These are phyloP conservation scores for Anoplophora glabripennis DNA, from an alignment of 1,140 invertebrate species.

Conservation along the genomic window DNA sequence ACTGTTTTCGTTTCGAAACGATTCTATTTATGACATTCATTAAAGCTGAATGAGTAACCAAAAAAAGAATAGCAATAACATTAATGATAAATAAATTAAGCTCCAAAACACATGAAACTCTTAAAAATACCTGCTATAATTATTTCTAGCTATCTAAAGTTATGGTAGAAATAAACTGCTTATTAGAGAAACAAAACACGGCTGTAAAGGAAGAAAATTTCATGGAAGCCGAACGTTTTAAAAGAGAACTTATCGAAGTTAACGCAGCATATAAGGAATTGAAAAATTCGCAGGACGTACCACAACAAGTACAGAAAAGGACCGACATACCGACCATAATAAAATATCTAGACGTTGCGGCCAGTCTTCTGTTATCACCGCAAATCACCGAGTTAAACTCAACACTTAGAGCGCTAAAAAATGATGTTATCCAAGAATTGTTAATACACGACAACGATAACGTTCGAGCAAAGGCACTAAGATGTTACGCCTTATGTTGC, in stretches of 20 bases:
- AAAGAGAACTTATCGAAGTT: constrained; percentile 15
- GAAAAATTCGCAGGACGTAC: constrained; percentile 1
- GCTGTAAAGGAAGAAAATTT: constrained; percentile 18
- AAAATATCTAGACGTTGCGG: constrained; percentile 30
- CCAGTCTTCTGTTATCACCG: constrained; percentile 12
- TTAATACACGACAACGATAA: constrained; percentile 24
- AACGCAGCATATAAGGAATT: constrained; percentile 1
- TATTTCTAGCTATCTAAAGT: constrained; percentile 18
- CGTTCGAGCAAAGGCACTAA: constrained; percentile 28
- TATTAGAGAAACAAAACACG: constrained; percentile 12
- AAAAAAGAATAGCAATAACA: too few relatives aligned
- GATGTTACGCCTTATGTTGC: constrained; percentile 30
- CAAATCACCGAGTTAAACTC: constrained; percentile 18
- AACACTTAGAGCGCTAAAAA: constrained; percentile 22
- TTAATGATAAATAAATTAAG: too few relatives aligned
- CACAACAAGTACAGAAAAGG: constrained; percentile 14
- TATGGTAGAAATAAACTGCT: constrained; percentile 13
- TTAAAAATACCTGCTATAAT: not conserved
- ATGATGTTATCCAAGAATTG: constrained; percentile 24
- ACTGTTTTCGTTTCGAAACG: too few relatives aligned
- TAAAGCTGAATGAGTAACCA: too few relatives aligned
- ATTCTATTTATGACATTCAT: too few relatives aligned
- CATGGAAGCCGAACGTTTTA: constrained; percentile 15
- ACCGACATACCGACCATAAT: constrained; percentile 10
- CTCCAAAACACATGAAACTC: too few relatives aligned